Evolutionary conservation across 2,113 vertebrate species (phyloP).

Genomic region (Albula glossodonta): DNA sequence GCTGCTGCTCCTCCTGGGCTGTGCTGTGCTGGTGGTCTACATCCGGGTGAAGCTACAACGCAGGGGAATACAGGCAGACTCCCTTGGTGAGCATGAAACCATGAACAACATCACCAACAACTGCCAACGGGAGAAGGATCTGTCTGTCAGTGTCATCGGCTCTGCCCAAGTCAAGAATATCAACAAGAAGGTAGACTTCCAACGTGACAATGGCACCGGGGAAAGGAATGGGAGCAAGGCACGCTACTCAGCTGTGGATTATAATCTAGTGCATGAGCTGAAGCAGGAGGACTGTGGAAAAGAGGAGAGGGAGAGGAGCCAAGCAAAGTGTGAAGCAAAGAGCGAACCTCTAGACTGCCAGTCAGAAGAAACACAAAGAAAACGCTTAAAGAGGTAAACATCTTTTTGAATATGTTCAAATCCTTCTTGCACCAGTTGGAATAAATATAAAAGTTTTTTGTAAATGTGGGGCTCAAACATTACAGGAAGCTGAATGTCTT

Average conservation of each 20-base stretch:
- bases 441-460: constrained; percentile 9
- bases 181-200: constrained; percentile 95
- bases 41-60: constrained; percentile 81
- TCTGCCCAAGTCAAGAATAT: constrained; percentile 93
- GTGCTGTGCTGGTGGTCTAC: constrained; percentile 83
- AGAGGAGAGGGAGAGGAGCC: constrained; percentile 74
- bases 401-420: background rate
- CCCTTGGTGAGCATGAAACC: constrained; percentile 85
- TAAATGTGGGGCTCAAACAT: background rate
- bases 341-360: constrained; percentile 66
- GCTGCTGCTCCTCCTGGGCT: constrained; percentile 85
- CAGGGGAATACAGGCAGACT: constrained; percentile 73
- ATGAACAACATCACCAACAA: constrained; percentile 97
- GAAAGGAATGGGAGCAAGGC: constrained; percentile 87
- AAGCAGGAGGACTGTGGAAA: constrained; percentile 76
- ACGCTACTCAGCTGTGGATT: constrained; percentile 88
- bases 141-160: constrained; percentile 80
- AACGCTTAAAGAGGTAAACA: constrained; percentile 81
- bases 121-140: constrained; percentile 88
- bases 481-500: constrained; percentile 40
- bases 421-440: constrained; percentile 34
- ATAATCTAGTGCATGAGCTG: constrained; percentile 91
- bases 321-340: constrained; percentile 80
- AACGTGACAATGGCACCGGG: constrained; percentile 70
- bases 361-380: constrained; percentile 65